Conservation (phyloP, 30 jellyfish, hydroid and myxozoan species). For the Phacellophora camtschatica region DNA sequence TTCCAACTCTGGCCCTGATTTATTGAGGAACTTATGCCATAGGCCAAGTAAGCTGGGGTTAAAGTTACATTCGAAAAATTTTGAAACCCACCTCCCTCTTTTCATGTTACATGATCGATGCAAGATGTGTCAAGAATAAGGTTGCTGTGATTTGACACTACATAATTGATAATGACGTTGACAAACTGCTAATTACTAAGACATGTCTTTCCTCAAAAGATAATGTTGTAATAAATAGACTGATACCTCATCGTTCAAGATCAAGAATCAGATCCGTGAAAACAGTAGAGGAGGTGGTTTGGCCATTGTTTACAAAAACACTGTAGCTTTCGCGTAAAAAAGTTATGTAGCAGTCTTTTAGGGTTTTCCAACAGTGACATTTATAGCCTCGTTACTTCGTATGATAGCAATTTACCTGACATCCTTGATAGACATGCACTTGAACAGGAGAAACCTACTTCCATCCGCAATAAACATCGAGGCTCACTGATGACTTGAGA, state of each 20-base stretch:
- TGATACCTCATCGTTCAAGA: not conserved
- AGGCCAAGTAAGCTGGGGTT: conserved; percentile 16
- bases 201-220: conserved; percentile 11
- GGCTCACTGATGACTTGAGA: not conserved
- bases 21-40: conserved; percentile 26
- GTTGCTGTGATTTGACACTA: conserved; percentile 10
- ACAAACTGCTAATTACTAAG: conserved; percentile 9
- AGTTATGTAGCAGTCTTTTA: too few species aligned
- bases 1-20: conserved; percentile 30
- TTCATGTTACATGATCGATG: not conserved
- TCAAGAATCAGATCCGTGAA: not conserved
- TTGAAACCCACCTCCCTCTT: not conserved
- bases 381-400: too few species aligned
- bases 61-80: not conserved
- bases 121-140: conserved; percentile 1
- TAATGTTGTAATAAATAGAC: conserved; percentile 13
- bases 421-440: not conserved
- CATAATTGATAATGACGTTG: conserved; percentile 6
- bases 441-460: too few species aligned
- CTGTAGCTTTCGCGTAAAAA: not conserved
- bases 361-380: too few species aligned
- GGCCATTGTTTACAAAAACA: conserved; percentile 11
- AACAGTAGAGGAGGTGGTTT: conserved; percentile 6
- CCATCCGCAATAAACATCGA: too few species aligned
- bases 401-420: not conserved